phyloP scores from a whole-genome alignment of 2,113 vertebrate genomes.

The Pachypanchax playfairii region DNA sequence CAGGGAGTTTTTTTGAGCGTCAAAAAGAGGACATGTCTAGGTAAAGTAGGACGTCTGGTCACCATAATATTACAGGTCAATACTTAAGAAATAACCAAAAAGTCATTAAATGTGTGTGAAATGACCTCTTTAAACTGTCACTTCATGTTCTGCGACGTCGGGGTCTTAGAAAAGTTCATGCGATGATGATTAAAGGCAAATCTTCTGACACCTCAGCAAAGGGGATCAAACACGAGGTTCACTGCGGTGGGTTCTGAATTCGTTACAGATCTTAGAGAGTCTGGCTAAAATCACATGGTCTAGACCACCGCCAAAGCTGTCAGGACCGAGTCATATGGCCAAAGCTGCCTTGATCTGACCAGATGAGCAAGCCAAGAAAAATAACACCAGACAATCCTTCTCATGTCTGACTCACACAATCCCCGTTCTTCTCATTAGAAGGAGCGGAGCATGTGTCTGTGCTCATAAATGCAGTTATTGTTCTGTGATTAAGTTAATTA shows the following conservation, averaged over 20 bases:
- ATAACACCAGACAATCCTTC: slow-evolving; percentile 72
- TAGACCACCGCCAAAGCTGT: slow-evolving; percentile 34
- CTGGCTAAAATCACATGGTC: slow-evolving; percentile 61
- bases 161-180: slow-evolving; percentile 27
- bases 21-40: no score
- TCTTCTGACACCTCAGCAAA: slow-evolving; percentile 22
- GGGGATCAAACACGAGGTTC: slow-evolving; percentile 38
- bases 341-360: slow-evolving; percentile 65
- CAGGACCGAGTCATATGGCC: slow-evolving; percentile 40
- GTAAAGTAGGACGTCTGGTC: no score
- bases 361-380: slow-evolving; percentile 69
- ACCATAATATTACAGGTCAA: no score
- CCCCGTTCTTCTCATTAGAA: slow-evolving; percentile 55
- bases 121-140: slow-evolving; percentile 12
- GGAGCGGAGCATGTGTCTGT: slow-evolving; percentile 58
- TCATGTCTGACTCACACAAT: slow-evolving; percentile 70
- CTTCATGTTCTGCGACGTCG: slow-evolving; percentile 26
- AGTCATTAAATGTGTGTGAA: slow-evolving; percentile 6
- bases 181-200: slow-evolving; percentile 41
- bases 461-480: slow-evolving; percentile 73
- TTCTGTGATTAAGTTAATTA: slow-evolving; percentile 67
- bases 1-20: no score
- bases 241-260: slow-evolving; percentile 19
- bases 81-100: neutral
- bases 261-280: slow-evolving; percentile 22